These are phyloP conservation scores for Sciaenops ocellatus DNA, from an alignment of 2,797 vertebrate genomes.

Conservation along the genomic window DNA sequence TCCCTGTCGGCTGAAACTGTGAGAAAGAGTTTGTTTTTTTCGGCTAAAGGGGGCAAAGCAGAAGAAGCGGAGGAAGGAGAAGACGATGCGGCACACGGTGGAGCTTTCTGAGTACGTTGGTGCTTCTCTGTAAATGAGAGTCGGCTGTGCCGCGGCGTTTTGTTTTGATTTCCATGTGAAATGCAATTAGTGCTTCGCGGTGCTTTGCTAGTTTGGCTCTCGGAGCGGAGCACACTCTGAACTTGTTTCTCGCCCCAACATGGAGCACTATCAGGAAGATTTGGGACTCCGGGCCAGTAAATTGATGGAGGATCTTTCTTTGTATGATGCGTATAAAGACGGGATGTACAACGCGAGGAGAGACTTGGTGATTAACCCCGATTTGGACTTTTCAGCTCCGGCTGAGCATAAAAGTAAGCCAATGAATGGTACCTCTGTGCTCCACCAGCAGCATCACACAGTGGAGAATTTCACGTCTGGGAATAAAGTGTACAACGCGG, in stretches of 20 bases:
- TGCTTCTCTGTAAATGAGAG: slow-evolving; percentile 62
- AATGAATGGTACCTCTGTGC: slow-evolving; percentile 84
- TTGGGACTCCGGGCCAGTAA: slow-evolving; percentile 82
- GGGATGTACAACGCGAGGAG: slow-evolving; percentile 80
- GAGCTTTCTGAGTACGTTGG: slow-evolving; percentile 51
- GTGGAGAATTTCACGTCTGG: slow-evolving; percentile 85
- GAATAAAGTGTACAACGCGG: slow-evolving; percentile 87
- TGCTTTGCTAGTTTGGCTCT: slow-evolving; percentile 74
- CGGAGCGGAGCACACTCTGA: slow-evolving; percentile 72
- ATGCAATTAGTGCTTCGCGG: slow-evolving; percentile 80
- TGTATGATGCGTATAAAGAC: slow-evolving; percentile 84
- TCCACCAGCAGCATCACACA: slow-evolving; percentile 85
- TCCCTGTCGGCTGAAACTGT: slow-evolving; percentile 80
- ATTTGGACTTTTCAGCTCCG: slow-evolving; percentile 82
- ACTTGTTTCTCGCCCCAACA: slow-evolving; percentile 82
- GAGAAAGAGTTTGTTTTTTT: slow-evolving; percentile 76
- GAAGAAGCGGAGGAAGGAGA: slow-evolving; percentile 50
- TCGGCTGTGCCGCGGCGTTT: slow-evolving; percentile 76
- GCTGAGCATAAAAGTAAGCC: slow-evolving; percentile 81
- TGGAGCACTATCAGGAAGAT: slow-evolving; percentile 90
- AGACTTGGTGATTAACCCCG: slow-evolving; percentile 82
- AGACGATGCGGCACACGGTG: slow-evolving; percentile 68
- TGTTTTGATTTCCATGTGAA: slow-evolving; percentile 87
- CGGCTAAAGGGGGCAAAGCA: slow-evolving; percentile 41
- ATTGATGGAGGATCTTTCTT: slow-evolving; percentile 86